phyloP scores from a whole-genome alignment of 2,797 vertebrate species.

The Epinephelus malabaricus region DNA sequence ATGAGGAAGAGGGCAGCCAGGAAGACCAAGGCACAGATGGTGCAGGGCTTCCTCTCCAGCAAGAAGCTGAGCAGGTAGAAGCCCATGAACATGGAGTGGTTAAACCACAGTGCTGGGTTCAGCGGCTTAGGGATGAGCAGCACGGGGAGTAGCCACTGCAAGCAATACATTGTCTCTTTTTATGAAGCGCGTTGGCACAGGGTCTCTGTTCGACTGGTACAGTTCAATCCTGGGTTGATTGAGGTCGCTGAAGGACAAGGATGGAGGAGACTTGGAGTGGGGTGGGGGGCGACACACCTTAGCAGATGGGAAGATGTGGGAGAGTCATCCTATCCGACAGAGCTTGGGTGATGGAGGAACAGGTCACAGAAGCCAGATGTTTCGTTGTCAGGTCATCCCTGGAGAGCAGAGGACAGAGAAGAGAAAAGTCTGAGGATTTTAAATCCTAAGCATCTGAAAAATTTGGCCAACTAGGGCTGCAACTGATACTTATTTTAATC shows the following conservation, averaged over 20 bases:
- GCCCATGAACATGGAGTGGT: conserved; percentile 99
- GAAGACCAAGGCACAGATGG: conserved; percentile 99
- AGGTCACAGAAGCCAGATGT: conserved; percentile 34
- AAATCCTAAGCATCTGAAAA: too few relatives aligned
- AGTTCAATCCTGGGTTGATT: background rate
- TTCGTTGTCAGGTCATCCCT: conserved; percentile 74
- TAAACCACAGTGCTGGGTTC: conserved; percentile 99
- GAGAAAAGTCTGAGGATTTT: background rate
- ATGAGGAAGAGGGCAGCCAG: conserved; percentile 97
- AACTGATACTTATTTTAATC: too few relatives aligned
- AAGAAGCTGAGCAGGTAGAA: conserved; percentile 99
- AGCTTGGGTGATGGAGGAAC: conserved; percentile 53
- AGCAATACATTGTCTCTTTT: conserved; percentile 93
- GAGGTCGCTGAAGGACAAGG: background rate
- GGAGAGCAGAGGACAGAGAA: conserved; percentile 9
- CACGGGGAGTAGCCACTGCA: conserved; percentile 98
- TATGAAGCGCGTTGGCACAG: background rate
- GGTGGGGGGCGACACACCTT: background rate
- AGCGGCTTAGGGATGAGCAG: conserved; percentile 98
- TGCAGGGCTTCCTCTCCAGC: conserved; percentile 99
- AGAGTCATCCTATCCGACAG: conserved; percentile 39
- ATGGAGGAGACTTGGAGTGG: background rate
- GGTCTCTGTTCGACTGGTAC: background rate
- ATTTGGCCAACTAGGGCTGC: too few relatives aligned
- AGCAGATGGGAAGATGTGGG: background rate